phyloP scores from a whole-genome alignment of 2,113 vertebrate genomes.

The Microcebus lehilahytsara region DNA sequence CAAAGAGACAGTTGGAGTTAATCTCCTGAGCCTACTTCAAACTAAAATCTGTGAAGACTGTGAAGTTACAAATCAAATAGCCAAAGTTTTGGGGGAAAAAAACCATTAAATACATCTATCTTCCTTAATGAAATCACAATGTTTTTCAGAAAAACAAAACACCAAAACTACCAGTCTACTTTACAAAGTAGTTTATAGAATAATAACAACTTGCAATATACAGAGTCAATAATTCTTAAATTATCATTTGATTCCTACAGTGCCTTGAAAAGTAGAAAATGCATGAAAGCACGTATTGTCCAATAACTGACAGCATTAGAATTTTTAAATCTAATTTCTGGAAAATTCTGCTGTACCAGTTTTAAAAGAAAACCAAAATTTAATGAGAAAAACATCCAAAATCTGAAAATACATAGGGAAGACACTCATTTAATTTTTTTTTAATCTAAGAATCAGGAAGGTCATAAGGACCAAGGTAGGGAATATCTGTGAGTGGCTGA shows the following conservation, averaged over 20 bases:
- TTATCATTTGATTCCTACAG: slow-evolving; percentile 45
- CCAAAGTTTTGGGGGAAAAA: neutral
- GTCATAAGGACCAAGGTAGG: neutral
- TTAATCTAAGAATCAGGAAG: slow-evolving; percentile 27
- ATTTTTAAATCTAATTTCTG: slow-evolving; percentile 57
- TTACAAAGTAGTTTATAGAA: neutral
- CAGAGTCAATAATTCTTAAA: slow-evolving; percentile 49
- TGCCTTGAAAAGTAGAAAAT: slow-evolving; percentile 43
- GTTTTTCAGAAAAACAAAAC: neutral
- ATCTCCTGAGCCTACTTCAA: slow-evolving; percentile 48
- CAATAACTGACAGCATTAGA: slow-evolving; percentile 6
- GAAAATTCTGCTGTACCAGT: slow-evolving; percentile 43
- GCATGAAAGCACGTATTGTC: neutral
- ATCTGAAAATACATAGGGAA: neutral
- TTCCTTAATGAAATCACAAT: slow-evolving; percentile 49
- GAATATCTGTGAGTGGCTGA: neutral
- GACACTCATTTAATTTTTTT: neutral
- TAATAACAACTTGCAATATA: neutral
- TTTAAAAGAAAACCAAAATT: slow-evolving; percentile 47
- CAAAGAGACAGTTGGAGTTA: neutral
- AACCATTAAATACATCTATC: neutral
- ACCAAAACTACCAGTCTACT: neutral
- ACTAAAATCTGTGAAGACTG: slow-evolving; percentile 32
- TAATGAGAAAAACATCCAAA: slow-evolving; percentile 29
- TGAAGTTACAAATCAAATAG: slow-evolving; percentile 27